These are phyloP conservation scores for Phlogophora meticulosa DNA, from an alignment of 2,888 invertebrate genomes.

Conservation along the genomic window DNA sequence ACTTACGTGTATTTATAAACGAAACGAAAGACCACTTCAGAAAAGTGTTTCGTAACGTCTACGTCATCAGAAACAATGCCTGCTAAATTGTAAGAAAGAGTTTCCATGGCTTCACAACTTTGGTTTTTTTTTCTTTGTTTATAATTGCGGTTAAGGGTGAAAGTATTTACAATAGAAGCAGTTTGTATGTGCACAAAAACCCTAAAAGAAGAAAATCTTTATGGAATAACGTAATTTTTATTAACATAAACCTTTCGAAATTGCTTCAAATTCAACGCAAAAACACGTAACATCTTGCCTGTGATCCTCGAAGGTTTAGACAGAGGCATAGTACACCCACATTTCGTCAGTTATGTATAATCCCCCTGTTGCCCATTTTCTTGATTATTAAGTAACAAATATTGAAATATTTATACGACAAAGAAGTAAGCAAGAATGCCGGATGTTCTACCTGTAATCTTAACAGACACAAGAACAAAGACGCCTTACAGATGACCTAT, in stretches of 20 bases:
- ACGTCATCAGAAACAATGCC: not conserved
- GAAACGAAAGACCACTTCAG: not conserved
- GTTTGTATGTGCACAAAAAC: not conserved
- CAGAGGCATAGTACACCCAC: too few relatives aligned
- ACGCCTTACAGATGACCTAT: not conserved
- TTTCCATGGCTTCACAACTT: not conserved
- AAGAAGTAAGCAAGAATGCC: not conserved
- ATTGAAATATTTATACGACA: too few relatives aligned
- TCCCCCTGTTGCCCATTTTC: too few relatives aligned
- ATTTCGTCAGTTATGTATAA: too few relatives aligned
- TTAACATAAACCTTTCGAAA: not conserved
- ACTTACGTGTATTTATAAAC: too few relatives aligned
- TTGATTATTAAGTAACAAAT: too few relatives aligned
- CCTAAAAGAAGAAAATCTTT: not conserved
- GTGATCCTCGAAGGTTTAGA: too few relatives aligned
- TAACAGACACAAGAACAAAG: not conserved
- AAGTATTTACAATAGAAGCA: not conserved
- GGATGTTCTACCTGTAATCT: not conserved
- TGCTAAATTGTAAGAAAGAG: not conserved
- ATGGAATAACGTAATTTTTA: not conserved
- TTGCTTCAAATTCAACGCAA: not conserved
- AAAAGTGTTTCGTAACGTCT: not conserved
- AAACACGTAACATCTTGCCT: too few relatives aligned
- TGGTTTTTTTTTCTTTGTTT: not conserved
- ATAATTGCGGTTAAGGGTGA: not conserved